Conservation (phyloP, 2,113 vertebrate species). For the Rhinoptilus africanus region DNA sequence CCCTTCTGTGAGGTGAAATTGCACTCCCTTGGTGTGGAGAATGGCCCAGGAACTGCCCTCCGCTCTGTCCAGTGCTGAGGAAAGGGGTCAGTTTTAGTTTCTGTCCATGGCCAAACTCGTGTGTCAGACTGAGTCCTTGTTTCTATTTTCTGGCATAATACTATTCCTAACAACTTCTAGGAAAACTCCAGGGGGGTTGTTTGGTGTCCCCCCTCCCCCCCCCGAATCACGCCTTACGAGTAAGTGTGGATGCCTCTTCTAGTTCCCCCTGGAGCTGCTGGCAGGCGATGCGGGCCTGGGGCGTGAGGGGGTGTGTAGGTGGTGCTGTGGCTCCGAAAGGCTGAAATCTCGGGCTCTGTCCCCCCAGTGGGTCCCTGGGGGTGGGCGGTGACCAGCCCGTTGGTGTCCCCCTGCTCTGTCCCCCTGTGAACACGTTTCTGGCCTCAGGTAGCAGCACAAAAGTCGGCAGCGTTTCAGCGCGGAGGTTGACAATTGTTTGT, state of each 20-base stretch:
- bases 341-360: neutral
- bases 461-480: neutral
- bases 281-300: rapidly evolving
- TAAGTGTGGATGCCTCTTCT: rapidly evolving
- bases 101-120: neutral
- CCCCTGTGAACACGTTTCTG: rapidly evolving
- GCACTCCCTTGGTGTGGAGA: neutral
- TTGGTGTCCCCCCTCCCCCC: neutral
- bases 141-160: neutral
- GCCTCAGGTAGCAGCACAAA: neutral
- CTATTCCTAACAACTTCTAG: neutral
- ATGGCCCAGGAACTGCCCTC: neutral
- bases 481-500: neutral
- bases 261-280: rapidly evolving
- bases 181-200: neutral
- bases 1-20: neutral
- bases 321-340: rapidly evolving
- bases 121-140: neutral
- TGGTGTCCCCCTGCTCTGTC: no score
- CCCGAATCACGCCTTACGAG: neutral
- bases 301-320: rapidly evolving
- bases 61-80: rapidly evolving
- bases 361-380: rapidly evolving
- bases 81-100: neutral
- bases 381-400: rapidly evolving